Percentiles rank a stretch among this genome's conserved stretches.
Conservation (phyloP, 2,797 vertebrate genomes). For the Petrocephalus schoutedeni region DNA sequence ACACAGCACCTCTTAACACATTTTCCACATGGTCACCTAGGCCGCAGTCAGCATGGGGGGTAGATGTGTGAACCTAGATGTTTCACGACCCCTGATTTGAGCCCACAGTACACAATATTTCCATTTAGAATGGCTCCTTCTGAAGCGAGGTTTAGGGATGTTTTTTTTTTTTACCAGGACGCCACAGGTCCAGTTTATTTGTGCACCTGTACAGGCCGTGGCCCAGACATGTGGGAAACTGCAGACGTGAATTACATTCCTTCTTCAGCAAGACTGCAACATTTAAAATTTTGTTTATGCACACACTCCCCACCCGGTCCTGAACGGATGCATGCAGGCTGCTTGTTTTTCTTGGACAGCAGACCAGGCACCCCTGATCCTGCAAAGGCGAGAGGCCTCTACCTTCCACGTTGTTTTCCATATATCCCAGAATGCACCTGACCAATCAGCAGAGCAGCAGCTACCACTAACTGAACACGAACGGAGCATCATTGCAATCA, state of each 20-base stretch:
- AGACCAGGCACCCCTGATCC: neutral
- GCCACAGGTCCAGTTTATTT: slow-evolving; percentile 25
- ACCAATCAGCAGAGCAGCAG: slow-evolving; percentile 15
- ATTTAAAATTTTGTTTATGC: neutral
- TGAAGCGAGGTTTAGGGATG: neutral
- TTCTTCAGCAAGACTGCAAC: slow-evolving; percentile 7
- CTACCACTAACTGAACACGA: slow-evolving; percentile 29
- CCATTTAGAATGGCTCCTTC: slow-evolving; percentile 11
- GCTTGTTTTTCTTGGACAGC: neutral
- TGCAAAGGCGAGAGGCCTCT: neutral
- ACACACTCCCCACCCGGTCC: neutral
- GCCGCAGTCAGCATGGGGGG: neutral
- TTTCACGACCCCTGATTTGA: slow-evolving; percentile 12
- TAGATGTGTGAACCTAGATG: slow-evolving; percentile 1
- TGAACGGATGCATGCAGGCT: neutral
- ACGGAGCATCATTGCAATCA: slow-evolving; percentile 23
- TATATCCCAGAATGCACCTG: slow-evolving; percentile 34
- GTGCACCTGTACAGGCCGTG: slow-evolving; percentile 23
- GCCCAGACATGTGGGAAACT: slow-evolving; percentile 7
- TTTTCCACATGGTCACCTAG: slow-evolving; percentile 18
- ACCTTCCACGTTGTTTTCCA: neutral
- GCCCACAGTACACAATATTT: slow-evolving; percentile 7
- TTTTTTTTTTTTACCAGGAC: neutral
- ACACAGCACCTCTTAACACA: neutral
- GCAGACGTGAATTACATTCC: slow-evolving; percentile 24